phyloP scores from a whole-genome alignment of 2,113 vertebrate genomes.

The Clarias gariepinus region DNA sequence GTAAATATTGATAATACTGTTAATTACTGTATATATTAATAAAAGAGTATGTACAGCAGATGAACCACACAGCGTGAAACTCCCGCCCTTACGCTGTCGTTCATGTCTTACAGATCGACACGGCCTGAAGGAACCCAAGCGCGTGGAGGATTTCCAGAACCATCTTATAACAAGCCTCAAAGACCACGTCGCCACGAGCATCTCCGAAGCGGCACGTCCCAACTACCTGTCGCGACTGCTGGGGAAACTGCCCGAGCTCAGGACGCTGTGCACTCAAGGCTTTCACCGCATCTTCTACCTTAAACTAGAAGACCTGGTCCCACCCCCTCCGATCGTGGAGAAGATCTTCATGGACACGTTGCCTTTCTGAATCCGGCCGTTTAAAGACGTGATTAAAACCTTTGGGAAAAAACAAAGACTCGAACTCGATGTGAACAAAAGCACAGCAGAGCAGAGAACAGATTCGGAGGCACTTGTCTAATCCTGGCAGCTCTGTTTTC shows the following conservation, averaged over 20 bases:
- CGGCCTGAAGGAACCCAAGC: constrained; percentile 86
- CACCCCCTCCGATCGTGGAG: constrained; percentile 87
- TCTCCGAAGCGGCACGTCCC: constrained; percentile 72
- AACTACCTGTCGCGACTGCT: constrained; percentile 87
- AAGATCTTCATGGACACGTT: constrained; percentile 94
- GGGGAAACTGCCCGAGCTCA: constrained; percentile 89
- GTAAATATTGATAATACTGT: not conserved
- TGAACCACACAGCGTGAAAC: not conserved
- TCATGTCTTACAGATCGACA: constrained; percentile 78
- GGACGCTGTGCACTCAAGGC: constrained; percentile 92
- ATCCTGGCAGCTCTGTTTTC: constrained; percentile 27
- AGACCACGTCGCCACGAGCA: constrained; percentile 79
- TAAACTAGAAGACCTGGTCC: constrained; percentile 90
- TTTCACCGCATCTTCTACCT: constrained; percentile 96
- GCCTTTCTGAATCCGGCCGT: constrained; percentile 79
- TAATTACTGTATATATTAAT: not conserved
- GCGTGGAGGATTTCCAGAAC: constrained; percentile 92
- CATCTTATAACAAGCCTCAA: constrained; percentile 89
- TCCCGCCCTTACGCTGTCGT: not conserved
- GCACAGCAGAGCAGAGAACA: not conserved
- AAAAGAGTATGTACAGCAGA: not conserved
- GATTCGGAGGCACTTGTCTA: constrained; percentile 1
- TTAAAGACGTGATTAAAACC: not conserved
- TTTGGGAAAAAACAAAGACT: not conserved
- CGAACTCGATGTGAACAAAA: constrained; percentile 12